Conservation (phyloP, 2,888 invertebrate species). For the Plagodis pulveraria region DNA sequence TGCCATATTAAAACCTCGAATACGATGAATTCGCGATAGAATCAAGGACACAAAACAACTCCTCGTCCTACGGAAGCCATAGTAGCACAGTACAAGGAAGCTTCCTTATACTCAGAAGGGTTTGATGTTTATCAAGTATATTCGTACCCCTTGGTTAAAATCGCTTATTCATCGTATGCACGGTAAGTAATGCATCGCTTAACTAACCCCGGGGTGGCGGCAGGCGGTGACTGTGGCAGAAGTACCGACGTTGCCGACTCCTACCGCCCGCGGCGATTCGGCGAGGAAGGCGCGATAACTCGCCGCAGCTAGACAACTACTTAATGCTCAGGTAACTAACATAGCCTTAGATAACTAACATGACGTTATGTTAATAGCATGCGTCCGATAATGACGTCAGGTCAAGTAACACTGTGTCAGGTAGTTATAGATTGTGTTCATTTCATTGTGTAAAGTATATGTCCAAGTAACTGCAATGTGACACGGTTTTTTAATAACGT, state of each 20-base stretch:
- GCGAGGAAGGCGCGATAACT: constrained; percentile 76
- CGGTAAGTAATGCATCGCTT: constrained; percentile 10
- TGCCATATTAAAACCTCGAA: neutral
- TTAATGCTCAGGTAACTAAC: constrained; percentile 43
- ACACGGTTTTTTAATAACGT: no score
- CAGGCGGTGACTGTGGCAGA: constrained; percentile 67
- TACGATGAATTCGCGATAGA: neutral
- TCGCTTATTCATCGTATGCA: constrained; percentile 8
- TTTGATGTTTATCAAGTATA: neutral
- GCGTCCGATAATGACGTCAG: neutral
- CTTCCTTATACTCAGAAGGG: no score
- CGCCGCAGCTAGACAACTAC: constrained; percentile 47
- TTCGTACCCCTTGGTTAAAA: neutral
- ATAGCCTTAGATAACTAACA: constrained; percentile 1
- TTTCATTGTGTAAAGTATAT: no score
- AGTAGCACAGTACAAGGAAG: no score
- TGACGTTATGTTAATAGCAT: neutral
- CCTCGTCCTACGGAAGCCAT: no score
- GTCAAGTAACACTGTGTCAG: neutral
- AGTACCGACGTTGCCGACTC: constrained; percentile 63
- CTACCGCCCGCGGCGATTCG: constrained; percentile 69
- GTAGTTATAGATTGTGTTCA: no score
- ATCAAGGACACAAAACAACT: neutral
- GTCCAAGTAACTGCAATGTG: no score
- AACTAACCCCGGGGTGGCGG: constrained; percentile 47